phyloP scores from a whole-genome alignment of 1,140 invertebrate species.

The Cepaea nemoralis region DNA sequence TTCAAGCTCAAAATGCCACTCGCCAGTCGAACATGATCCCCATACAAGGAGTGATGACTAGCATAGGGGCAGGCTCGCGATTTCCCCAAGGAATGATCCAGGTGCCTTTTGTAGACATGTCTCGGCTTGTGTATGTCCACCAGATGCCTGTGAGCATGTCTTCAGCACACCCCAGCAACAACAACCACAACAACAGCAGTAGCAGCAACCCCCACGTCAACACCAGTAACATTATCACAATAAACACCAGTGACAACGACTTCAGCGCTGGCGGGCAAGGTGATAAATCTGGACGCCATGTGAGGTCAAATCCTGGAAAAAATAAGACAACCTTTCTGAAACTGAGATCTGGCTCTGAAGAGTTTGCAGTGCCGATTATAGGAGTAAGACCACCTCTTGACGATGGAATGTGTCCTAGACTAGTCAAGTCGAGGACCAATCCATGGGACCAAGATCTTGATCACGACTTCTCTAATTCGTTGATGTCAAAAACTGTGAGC shows the following conservation, averaged over 20 bases:
- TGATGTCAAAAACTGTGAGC: conserved; percentile 31
- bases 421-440: conserved; percentile 23
- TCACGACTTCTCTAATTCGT: conserved; percentile 35
- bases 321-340: conserved; percentile 32
- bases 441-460: conserved; percentile 39
- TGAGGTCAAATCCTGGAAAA: background rate
- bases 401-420: background rate
- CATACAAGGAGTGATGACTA: conserved; percentile 24
- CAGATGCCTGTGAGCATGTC: conserved; percentile 27
- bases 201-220: conserved; percentile 43
- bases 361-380: conserved; percentile 16
- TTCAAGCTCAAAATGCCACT: background rate
- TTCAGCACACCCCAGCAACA: conserved; percentile 17
- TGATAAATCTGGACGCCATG: conserved; percentile 8
- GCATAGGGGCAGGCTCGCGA: background rate
- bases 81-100: conserved; percentile 41
- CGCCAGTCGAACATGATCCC: conserved; percentile 13
- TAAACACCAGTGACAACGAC: conserved; percentile 37
- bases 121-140: conserved; percentile 34
- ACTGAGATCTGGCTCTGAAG: conserved; percentile 22
- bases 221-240: conserved; percentile 38
- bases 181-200: conserved; percentile 41
- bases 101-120: conserved; percentile 37
- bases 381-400: conserved; percentile 25
- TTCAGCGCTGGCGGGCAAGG: conserved; percentile 27